Evolutionary conservation across 2,113 vertebrate species (phyloP).

Genomic region (Pandion haliaetus): DNA sequence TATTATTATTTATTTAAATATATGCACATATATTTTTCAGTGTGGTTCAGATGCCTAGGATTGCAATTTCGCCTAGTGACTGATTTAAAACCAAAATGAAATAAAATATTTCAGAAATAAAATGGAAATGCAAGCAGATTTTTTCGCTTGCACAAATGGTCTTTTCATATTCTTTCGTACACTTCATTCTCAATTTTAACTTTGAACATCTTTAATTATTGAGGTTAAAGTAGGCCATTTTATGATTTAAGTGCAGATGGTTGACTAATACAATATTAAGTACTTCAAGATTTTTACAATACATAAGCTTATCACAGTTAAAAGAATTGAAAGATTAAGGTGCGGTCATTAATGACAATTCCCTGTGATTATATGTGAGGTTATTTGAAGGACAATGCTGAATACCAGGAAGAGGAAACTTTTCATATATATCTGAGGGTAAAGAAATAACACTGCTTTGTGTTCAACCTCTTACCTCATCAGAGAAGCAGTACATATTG

Average conservation of each 20-base stretch:
- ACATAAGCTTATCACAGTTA: not conserved
- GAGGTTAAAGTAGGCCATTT: not conserved
- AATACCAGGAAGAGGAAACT: not conserved
- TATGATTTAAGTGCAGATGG: not conserved
- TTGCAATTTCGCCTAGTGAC: not conserved
- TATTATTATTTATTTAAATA: not conserved
- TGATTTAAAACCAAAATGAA: slow-evolving; percentile 23
- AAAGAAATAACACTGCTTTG: not conserved
- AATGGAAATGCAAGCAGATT: not conserved
- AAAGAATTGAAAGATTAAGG: slow-evolving; percentile 25
- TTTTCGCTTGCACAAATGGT: not conserved
- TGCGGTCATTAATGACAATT: not conserved
- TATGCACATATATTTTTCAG: not conserved
- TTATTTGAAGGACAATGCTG: not conserved
- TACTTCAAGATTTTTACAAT: not conserved
- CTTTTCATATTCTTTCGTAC: not conserved
- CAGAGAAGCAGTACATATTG: not conserved
- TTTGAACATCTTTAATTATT: not conserved
- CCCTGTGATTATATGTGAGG: not conserved
- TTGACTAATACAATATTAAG: not conserved
- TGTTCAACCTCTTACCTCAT: not conserved
- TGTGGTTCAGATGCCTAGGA: not conserved
- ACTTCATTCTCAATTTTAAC: not conserved
- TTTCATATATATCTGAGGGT: not conserved
- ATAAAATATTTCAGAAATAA: not conserved